These are phyloP conservation scores for Lasioglossum oenotherae DNA, from an alignment of 2,888 invertebrate genomes.

Conservation along the genomic window DNA sequence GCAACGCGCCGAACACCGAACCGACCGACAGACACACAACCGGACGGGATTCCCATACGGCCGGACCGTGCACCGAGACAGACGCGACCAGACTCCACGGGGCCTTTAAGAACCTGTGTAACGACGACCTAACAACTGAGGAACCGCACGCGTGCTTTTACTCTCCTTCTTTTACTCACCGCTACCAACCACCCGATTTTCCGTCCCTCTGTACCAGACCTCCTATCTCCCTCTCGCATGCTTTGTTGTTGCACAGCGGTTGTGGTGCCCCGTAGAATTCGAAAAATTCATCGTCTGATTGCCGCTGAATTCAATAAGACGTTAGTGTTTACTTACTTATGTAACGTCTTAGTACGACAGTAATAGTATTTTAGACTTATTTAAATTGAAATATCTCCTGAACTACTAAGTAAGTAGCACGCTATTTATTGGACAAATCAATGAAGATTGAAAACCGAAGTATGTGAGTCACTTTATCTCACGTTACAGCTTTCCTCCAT, in stretches of 20 bases:
- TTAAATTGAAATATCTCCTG: too few species aligned
- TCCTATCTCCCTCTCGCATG: background rate
- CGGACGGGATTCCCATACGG: constrained; percentile 5
- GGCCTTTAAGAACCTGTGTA: constrained; percentile 76
- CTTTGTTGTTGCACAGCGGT: background rate
- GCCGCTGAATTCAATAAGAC: too few species aligned
- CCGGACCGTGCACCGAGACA: background rate
- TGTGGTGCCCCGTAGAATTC: too few species aligned
- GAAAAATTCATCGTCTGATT: too few species aligned
- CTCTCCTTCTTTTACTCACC: constrained; percentile 36
- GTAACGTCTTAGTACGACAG: too few species aligned
- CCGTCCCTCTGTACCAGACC: background rate
- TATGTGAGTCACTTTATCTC: background rate
- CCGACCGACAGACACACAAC: background rate
- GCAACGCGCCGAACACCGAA: background rate
- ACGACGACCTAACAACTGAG: constrained; percentile 76
- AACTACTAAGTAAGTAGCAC: too few species aligned
- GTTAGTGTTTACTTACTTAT: too few species aligned
- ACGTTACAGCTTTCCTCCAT: background rate
- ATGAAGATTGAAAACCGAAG: background rate
- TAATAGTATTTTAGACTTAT: too few species aligned
- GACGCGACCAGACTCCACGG: constrained; percentile 43
- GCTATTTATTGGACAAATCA: background rate
- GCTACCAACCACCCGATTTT: constrained; percentile 9
- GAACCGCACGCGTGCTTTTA: constrained; percentile 73